Percentiles rank a stretch among this genome's conserved stretches.
Conservation (phyloP, 2,113 vertebrate genomes). For the Siniperca knerii region DNA sequence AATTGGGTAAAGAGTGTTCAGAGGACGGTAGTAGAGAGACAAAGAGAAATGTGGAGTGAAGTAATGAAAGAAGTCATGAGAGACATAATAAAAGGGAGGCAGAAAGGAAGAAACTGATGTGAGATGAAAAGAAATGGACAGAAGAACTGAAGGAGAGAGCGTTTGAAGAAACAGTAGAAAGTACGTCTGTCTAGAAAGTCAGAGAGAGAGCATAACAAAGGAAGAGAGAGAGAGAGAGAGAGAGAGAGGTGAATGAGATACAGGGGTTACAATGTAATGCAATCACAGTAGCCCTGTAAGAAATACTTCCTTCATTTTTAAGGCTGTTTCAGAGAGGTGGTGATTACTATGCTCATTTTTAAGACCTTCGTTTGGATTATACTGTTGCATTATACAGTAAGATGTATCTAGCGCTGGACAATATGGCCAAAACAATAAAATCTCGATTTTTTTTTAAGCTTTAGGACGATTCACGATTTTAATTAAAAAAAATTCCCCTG, state of each 20-base stretch:
- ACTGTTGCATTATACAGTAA: not conserved
- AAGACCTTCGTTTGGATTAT: not conserved
- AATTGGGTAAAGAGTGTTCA: not conserved
- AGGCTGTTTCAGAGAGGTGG: not conserved
- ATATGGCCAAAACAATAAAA: not conserved
- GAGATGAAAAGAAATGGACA: not conserved
- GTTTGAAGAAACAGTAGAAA: not conserved
- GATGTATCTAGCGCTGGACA: not conserved
- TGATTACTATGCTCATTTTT: not conserved
- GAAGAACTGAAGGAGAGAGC: not conserved
- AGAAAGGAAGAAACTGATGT: not conserved
- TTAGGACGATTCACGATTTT: not conserved
- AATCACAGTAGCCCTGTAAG: not conserved
- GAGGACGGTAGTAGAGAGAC: too few species aligned
- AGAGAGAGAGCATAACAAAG: not conserved
- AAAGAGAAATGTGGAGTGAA: not conserved
- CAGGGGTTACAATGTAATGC: not conserved
- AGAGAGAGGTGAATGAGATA: not conserved
- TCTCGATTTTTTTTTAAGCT: not conserved
- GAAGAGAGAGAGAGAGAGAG: not conserved
- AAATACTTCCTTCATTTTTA: not conserved
- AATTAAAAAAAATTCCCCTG: not conserved
- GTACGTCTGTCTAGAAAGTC: not conserved
- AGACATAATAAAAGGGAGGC: not conserved
- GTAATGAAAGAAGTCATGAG: slow-evolving; percentile 1